phyloP scores from a whole-genome alignment of 2,888 invertebrate species.

The Drosophila melanosoma region DNA sequence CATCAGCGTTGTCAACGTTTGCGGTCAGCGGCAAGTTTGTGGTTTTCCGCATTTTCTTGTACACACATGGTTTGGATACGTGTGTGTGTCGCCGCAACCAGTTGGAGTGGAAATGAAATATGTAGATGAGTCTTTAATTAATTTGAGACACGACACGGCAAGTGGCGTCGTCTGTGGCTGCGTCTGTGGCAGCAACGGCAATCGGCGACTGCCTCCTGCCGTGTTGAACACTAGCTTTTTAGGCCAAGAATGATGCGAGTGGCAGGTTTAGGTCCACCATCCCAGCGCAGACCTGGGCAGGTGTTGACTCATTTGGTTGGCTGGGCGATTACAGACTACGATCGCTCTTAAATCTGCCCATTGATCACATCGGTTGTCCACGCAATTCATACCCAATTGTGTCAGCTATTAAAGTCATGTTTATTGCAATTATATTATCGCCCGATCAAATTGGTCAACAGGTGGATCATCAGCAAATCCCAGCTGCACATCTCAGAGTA shows the following conservation, averaged over 20 bases:
- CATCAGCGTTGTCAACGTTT: conserved; percentile 58
- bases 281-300: conserved; percentile 48
- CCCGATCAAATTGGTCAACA: conserved; percentile 11
- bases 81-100: conserved; percentile 60
- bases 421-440: conserved; percentile 26
- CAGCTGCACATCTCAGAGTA: neutral
- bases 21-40: conserved; percentile 59
- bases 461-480: neutral
- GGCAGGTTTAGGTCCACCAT: conserved; percentile 35
- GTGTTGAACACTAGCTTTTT: conserved; percentile 56
- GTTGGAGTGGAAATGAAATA: conserved; percentile 80
- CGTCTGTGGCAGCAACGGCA: conserved; percentile 43
- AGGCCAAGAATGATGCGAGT: conserved; percentile 60
- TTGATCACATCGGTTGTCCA: conserved; percentile 61
- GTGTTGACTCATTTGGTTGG: conserved; percentile 75
- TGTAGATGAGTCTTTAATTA: conserved; percentile 81
- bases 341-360: conserved; percentile 56
- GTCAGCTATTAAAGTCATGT: conserved; percentile 17
- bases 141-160: conserved; percentile 81
- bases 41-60: conserved; percentile 75
- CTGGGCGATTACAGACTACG: conserved; percentile 60
- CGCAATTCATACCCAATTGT: conserved; percentile 9
- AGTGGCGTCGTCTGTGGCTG: conserved; percentile 75
- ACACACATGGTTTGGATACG: neutral
- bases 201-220: conserved; percentile 65